Evolutionary conservation across 2,113 vertebrate genomes (phyloP), one percentile per base, ranked within the genome.

Genomic region (Probosciger aterrimus): DNA sequence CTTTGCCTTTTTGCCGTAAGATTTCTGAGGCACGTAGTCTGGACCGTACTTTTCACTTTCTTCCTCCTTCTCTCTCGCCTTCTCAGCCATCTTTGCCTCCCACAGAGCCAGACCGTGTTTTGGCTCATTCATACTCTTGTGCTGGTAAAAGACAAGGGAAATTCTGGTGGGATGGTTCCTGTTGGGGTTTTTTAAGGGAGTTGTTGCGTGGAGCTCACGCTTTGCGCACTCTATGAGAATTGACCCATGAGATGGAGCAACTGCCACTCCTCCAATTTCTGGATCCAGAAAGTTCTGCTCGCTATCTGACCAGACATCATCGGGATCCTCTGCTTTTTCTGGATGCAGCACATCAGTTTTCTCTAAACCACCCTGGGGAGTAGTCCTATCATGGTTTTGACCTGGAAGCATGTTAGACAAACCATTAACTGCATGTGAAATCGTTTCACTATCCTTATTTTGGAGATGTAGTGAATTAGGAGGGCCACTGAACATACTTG

Each of bases 161-260:
- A 99, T 99, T 91, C 99, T 98, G 55, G 99, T 99, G 81, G 99
- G 99, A 65, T 98, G 98, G 60, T 98, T 98, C 90, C 99, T 98
- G 88, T 99, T 98, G 47, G 99, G 99, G 11, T 99, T 98, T 94
- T 99, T 99, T 35, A 99, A 84, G 4, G 99, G 99, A 4, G 99
- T 99, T 1, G 99, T 99, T 39, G 99, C 99, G 0, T 99, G 99
- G 28, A 99, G 98, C 97, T 99, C 99, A 1, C 99, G 98, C 97
- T 99, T 99, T 63, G 99, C 99, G 60, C 99, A 99, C 97, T 99
- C 99, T 28, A 99, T 99, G 80, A 99, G 99, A 69, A 99, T 98
- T 20, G 99, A 99, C 65, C 99, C 99, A 4, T 99, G 99, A 80
- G 98, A 98, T 12, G 99, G 99, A 74, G 99, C 99, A 95, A 99